Evolutionary conservation across 2,113 vertebrate genomes (phyloP).

Genomic region (Nesoenas mayeri): DNA sequence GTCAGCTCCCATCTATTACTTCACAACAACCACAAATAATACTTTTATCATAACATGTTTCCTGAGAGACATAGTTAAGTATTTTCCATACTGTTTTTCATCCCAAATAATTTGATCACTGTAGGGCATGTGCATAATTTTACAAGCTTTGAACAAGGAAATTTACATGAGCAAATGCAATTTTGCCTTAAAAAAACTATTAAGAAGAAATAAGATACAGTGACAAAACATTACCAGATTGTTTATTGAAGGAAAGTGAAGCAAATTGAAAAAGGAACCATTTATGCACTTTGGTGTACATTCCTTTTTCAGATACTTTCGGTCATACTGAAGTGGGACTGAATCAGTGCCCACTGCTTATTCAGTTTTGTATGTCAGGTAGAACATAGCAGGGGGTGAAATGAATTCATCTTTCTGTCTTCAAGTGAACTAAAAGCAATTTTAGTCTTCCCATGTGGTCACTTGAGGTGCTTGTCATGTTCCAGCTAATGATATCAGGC

Average conservation of each 20-base stretch:
- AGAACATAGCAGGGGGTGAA: slow-evolving; percentile 79
- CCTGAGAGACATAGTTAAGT: background rate
- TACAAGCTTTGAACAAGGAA: slow-evolving; percentile 20
- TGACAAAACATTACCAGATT: background rate
- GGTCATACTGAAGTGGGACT: slow-evolving; percentile 47
- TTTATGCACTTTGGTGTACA: slow-evolving; percentile 25
- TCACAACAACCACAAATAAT: background rate
- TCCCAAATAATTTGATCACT: background rate
- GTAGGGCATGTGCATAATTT: background rate
- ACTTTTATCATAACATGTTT: background rate
- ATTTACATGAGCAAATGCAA: slow-evolving; percentile 39
- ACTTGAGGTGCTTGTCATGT: slow-evolving; percentile 86
- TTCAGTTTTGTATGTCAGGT: slow-evolving; percentile 71
- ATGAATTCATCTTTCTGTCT: slow-evolving; percentile 80
- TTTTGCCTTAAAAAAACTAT: slow-evolving; percentile 24
- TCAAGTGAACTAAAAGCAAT: slow-evolving; percentile 82
- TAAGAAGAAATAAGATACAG: slow-evolving; percentile 37
- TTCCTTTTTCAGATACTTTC: slow-evolving; percentile 43
- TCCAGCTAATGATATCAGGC: slow-evolving; percentile 85
- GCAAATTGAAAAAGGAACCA: slow-evolving; percentile 58
- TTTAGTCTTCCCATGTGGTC: slow-evolving; percentile 86
- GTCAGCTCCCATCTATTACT: background rate
- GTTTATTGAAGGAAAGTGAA: slow-evolving; percentile 61
- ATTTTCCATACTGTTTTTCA: background rate
- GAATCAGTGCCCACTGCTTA: slow-evolving; percentile 48